phyloP scores from a whole-genome alignment of 2,113 vertebrate genomes.

The Carassius gibelio region DNA sequence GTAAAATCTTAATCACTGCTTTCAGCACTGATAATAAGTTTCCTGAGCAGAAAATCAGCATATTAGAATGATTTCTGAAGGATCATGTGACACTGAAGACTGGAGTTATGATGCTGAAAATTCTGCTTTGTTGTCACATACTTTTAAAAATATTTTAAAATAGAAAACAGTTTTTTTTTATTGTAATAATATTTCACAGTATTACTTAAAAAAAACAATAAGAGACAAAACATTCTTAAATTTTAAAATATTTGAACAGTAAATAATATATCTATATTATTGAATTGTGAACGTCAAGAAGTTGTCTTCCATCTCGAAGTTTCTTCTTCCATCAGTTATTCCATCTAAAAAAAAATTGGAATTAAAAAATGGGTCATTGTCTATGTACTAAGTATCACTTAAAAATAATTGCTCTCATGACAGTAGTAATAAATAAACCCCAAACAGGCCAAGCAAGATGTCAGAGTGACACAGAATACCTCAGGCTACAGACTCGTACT shows the following conservation, averaged over 20 bases:
- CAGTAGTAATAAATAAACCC: neutral
- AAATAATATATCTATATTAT: too few relatives aligned
- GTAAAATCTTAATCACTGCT: neutral
- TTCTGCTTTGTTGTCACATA: too few relatives aligned
- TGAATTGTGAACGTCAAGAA: too few relatives aligned
- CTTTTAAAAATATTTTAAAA: too few relatives aligned
- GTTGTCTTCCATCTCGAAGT: neutral
- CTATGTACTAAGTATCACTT: slow-evolving; percentile 21
- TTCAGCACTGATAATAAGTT: neutral
- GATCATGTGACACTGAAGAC: neutral
- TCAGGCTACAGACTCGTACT: neutral
- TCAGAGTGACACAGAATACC: neutral
- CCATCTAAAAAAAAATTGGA: too few relatives aligned
- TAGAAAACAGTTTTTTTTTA: too few relatives aligned
- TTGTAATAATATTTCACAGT: too few relatives aligned
- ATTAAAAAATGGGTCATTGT: neutral
- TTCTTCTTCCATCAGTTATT: too few relatives aligned
- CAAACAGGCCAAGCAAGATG: slow-evolving; percentile 41
- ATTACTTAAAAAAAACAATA: too few relatives aligned
- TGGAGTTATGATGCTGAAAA: too few relatives aligned
- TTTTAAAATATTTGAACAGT: too few relatives aligned
- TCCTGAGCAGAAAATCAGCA: neutral
- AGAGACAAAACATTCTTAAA: too few relatives aligned
- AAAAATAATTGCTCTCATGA: slow-evolving; percentile 2
- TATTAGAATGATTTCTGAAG: neutral